These are phyloP conservation scores for Dreissena rostriformis DNA, from an alignment of 1,140 invertebrate species.

Conservation along the genomic window DNA sequence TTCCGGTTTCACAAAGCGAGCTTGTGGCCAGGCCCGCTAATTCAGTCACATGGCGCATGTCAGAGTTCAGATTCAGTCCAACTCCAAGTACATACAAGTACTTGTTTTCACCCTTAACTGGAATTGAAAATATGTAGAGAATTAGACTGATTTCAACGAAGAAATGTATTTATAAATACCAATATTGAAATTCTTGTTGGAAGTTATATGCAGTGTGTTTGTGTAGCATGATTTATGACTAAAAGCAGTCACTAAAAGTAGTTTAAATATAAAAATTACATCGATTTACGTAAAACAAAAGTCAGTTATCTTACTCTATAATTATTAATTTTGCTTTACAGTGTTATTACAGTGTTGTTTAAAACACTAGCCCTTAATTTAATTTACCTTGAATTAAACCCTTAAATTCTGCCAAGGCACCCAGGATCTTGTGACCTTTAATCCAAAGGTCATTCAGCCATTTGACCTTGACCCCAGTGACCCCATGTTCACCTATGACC, in stretches of 20 bases:
- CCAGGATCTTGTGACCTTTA: conserved; percentile 71
- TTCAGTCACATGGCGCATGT: conserved; percentile 57
- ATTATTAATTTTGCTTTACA: neutral
- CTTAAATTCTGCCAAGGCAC: conserved; percentile 64
- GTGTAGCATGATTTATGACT: too few species aligned
- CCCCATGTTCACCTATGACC: conserved; percentile 51
- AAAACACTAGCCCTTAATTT: neutral
- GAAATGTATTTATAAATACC: too few species aligned
- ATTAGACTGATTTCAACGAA: too few species aligned
- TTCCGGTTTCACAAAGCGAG: conserved; percentile 59
- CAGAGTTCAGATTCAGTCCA: conserved; percentile 71
- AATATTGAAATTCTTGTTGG: too few species aligned
- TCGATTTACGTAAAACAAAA: too few species aligned
- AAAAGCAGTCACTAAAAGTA: neutral
- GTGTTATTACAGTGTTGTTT: neutral
- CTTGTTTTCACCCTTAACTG: conserved; percentile 1
- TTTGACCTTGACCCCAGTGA: conserved; percentile 60
- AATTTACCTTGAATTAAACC: conserved; percentile 53
- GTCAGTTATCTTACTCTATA: neutral
- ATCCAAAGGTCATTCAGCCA: conserved; percentile 74
- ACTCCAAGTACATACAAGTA: conserved; percentile 62
- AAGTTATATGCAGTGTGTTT: too few species aligned
- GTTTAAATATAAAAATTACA: neutral
- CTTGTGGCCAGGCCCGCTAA: conserved; percentile 64
- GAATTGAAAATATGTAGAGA: neutral